Conservation (phyloP, 2,113 vertebrate species). For the Prochilodus magdalenae region DNA sequence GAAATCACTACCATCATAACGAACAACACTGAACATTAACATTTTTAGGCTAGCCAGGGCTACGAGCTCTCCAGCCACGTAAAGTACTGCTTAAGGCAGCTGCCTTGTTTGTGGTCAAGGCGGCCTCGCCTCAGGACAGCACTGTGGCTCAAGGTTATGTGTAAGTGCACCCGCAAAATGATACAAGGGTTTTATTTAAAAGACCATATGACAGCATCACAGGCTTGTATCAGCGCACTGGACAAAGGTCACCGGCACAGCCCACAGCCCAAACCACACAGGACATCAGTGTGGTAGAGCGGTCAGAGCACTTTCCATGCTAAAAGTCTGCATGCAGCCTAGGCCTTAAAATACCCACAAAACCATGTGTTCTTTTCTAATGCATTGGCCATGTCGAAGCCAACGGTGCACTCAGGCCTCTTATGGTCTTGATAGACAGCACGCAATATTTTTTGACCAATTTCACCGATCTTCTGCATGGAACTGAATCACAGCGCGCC, state of each 20-base stretch:
- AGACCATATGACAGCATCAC: background rate
- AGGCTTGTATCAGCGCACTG: background rate
- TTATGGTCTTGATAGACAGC: conserved; percentile 31
- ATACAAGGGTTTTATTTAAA: background rate
- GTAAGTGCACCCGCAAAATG: background rate
- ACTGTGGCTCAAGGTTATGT: background rate
- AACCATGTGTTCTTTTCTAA: conserved; percentile 21
- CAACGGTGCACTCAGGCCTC: background rate
- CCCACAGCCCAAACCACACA: conserved; percentile 14
- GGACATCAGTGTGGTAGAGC: background rate
- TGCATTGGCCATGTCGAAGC: background rate
- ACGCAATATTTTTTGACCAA: conserved; percentile 27
- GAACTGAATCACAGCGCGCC: conserved; percentile 15
- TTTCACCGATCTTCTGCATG: conserved; percentile 29
- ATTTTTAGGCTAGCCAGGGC: no score
- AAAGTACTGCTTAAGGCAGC: no score
- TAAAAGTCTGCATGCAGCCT: background rate
- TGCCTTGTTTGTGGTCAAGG: conserved; percentile 68
- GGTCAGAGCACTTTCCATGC: background rate
- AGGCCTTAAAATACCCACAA: background rate
- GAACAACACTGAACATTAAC: no score
- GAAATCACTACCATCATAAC: no score
- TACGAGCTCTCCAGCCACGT: no score
- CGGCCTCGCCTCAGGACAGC: conserved; percentile 90
- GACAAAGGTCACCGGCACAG: background rate